Conservation (phyloP, 2,797 vertebrate species). For the Periparus ater region DNA sequence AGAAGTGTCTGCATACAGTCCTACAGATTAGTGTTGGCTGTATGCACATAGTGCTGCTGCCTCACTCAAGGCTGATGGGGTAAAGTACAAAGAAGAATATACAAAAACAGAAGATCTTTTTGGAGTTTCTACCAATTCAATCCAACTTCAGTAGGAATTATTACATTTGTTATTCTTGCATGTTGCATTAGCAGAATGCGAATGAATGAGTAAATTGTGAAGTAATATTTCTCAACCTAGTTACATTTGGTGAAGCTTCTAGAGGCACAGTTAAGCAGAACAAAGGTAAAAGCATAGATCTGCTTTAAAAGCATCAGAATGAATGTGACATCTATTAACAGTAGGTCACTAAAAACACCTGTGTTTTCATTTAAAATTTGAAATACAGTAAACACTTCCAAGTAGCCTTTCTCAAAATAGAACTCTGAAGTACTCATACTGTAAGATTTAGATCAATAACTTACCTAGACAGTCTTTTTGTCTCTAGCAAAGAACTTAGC, state of each 20-base stretch:
- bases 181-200: not conserved
- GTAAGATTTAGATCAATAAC: not conserved
- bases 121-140: not conserved
- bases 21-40: not conserved
- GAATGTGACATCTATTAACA: not conserved
- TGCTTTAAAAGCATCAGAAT: not conserved
- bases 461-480: not conserved
- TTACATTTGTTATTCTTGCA: not conserved
- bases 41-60: not conserved
- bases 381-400: not conserved
- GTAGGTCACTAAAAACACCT: not conserved
- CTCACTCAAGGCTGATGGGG: not conserved
- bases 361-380: not conserved
- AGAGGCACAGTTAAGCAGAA: not conserved
- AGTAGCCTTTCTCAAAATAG: not conserved
- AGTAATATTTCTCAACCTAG: not conserved
- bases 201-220: not conserved
- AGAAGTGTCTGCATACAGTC: not conserved
- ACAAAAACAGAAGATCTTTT: not conserved
- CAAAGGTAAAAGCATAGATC: not conserved
- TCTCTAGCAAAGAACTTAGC: not conserved
- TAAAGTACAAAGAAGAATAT: not conserved
- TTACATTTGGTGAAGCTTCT: not conserved
- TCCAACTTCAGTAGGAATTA: not conserved
- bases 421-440: not conserved